Base-by-base conservation (phyloP, 2,113 vertebrate genomes). In the Hippocampus mohnikei region DNA sequence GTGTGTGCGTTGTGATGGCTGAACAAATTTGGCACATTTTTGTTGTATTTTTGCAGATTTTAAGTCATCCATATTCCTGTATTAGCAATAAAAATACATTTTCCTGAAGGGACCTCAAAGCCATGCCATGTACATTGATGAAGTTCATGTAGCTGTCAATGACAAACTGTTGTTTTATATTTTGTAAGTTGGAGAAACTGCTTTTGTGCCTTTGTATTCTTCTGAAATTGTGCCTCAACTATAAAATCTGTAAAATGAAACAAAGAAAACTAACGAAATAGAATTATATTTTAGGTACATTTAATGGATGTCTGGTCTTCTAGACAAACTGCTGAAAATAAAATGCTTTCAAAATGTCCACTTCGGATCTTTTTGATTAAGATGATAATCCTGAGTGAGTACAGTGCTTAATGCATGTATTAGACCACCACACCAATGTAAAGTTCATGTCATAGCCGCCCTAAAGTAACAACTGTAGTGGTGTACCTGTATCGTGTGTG, bases 121-220 rank as follows among this genome's bases (percentile, higher is more conserved):
- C 65, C 44, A 52, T 10, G n/a, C 27, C 23, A 66, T 69, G 13
- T n/a, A 67, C 55, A 68, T 23, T 42, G 21, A 37, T 41, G 70
- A 18, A 53, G 62, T 25, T 63, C 10, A 20, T 3, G 12, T 5
- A 65, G 21, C 25, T 4, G 20, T 23, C 9, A 25, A 73, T 29
- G 37, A 12, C 5, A 69, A 15, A 56, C 53, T 29, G 37, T 33
- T 42, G 20, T 3, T 25, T 11, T 23, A 11, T 62, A 16, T 52
- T 78, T 67, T 71, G 9, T 74, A 70, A 74, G 69, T 46, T 70
- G 25, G 58, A 61, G 1, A 9, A 81, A 66, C 21, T 21, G 48
- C 62, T 58, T 68, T 59, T 70, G 25, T 72, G 52, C 18, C 52
- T 60, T 1, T 58, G 46, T 56, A 18, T 33, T 12, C 72, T 33